Base-by-base conservation (phyloP, 2,888 invertebrate species). In the Aleiodes testaceus region DNA sequence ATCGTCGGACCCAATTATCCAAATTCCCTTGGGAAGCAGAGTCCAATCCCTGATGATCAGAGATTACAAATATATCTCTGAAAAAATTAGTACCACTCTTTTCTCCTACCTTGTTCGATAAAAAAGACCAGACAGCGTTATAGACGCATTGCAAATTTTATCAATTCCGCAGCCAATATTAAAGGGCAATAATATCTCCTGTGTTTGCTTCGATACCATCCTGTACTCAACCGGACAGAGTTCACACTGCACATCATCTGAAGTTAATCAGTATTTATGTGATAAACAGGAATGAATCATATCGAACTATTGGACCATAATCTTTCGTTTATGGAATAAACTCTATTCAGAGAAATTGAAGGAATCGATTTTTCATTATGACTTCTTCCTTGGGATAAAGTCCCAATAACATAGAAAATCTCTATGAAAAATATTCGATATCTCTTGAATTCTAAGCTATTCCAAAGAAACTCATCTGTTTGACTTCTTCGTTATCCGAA, bases 1-100 rank as follows among this genome's bases (percentile, higher is more conserved):
- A 63, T 83, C 80, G 3, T 75, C 75, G 3, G 85, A 84, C 20
- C 85, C 85, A 16, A 84, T 82, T 9, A 80, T 64, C 85, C 84
- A 85, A 1, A 77, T 64, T 30, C 49, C 22, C 14, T 36, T 49
- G 26, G 12, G 9, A 26, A 50, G 49, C 18, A 26, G 11, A 36
- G 12, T 26, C 6, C 36, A 16, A 30, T 65, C 12, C 14, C 47
- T 47, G 18, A 49, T 36, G 7, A 16, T 2, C 1, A 36, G 14
- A 12, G 47, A 50, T 22, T 2, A 11, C 12, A 20, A 26, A 45
- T 30, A 9, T 7, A 16, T 30, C 14, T n/a, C 26, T 26, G 6
- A n/a, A 12, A n/a, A 3, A 26, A 26, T 1, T 3, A 53, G 2
- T 14, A 18, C 5, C 5, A 11, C 9, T 5, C 7, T 50, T 7